phyloP scores from a whole-genome alignment of 2,888 invertebrate genomes.

The Byasa hedistus region DNA sequence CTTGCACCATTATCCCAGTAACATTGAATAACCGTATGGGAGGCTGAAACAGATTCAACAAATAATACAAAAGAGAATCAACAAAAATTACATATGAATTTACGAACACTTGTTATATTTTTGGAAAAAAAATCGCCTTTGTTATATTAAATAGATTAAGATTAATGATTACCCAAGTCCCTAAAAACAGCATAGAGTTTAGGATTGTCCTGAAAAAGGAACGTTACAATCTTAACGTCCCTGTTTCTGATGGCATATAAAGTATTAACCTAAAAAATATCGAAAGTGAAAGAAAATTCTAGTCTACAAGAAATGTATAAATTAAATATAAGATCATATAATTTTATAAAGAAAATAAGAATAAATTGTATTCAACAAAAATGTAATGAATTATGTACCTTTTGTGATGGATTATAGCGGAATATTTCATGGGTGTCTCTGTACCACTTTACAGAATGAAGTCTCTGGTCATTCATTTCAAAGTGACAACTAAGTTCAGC shows the following conservation, averaged over 20 bases:
- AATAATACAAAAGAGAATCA: background rate
- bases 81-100: background rate
- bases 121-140: no score
- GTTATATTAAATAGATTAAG: no score
- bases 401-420: slow-evolving; percentile 67
- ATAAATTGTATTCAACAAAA: no score
- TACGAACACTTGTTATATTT: background rate
- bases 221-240: no score
- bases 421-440: slow-evolving; percentile 73
- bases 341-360: no score
- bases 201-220: background rate
- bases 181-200: background rate
- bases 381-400: slow-evolving; percentile 42
- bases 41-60: slow-evolving; percentile 48
- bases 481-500: slow-evolving; percentile 75
- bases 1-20: slow-evolving; percentile 68
- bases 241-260: no score
- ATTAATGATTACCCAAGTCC: background rate
- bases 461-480: slow-evolving; percentile 68
- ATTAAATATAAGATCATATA: no score
- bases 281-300: no score
- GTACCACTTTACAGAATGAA: slow-evolving; percentile 76
- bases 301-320: no score
- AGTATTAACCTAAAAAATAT: no score
- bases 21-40: slow-evolving; percentile 69